These are phyloP conservation scores for Nothocercus nigrocapillus DNA, from an alignment of 2,113 vertebrate genomes.

Conservation along the genomic window DNA sequence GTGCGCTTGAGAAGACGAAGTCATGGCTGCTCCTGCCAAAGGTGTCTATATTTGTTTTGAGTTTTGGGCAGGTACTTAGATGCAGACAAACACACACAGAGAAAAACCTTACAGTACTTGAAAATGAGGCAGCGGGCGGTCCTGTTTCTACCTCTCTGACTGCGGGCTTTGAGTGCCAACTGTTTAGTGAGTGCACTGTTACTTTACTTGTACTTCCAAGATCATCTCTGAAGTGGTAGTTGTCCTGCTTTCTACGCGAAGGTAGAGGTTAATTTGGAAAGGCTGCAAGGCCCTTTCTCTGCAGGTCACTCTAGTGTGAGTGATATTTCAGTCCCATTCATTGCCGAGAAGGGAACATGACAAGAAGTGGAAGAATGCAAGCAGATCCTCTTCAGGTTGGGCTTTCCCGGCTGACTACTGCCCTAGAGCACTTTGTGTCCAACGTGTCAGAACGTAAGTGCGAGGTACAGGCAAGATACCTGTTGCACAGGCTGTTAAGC, in stretches of 20 bases:
- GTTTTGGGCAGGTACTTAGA: background rate
- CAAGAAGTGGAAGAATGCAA: no score
- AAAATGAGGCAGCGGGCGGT: background rate
- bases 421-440: fast-evolving
- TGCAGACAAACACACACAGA: background rate
- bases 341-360: background rate
- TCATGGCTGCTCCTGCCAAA: background rate
- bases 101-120: background rate
- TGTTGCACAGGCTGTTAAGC: background rate
- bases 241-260: background rate
- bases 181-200: no score
- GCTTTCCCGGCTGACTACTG: background rate
- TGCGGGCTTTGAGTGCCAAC: background rate
- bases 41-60: background rate
- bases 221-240: background rate
- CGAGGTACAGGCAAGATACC: background rate
- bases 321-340: background rate
- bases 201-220: background rate
- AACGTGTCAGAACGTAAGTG: background rate
- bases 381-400: background rate
- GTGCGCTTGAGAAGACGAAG: fast-evolving
- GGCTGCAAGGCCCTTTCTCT: background rate
- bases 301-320: background rate
- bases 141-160: background rate
- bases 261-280: background rate